Evolutionary conservation across 1,140 invertebrate species (phyloP).

Genomic region (Trichonephila clavipes): DNA sequence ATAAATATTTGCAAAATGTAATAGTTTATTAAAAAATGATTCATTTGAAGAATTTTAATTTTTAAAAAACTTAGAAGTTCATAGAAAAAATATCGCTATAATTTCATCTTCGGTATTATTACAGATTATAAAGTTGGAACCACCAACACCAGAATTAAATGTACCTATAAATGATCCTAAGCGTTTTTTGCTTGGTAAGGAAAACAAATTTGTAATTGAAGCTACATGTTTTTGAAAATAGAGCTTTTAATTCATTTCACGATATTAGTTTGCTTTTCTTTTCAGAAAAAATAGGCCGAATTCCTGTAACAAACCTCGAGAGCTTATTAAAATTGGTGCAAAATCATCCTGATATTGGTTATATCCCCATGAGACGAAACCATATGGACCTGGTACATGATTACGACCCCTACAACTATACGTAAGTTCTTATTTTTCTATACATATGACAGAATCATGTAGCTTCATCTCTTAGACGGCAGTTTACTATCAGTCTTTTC

Average conservation of each 20-base stretch:
- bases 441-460: no score
- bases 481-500: no score
- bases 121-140: neutral
- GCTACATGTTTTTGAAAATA: neutral
- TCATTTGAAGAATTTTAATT: no score
- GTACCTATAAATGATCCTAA: conserved; percentile 8
- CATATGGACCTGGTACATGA: conserved; percentile 59
- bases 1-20: no score
- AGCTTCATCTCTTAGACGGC: no score
- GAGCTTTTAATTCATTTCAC: neutral
- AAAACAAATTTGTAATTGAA: neutral
- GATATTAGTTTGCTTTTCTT: neutral
- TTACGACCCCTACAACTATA: conserved; percentile 52
- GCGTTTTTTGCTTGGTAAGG: conserved; percentile 41
- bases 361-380: conserved; percentile 34
- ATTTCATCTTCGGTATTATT: neutral
- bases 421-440: neutral
- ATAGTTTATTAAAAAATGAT: no score
- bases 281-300: conserved; percentile 28
- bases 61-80: neutral
- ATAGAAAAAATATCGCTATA: no score
- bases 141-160: neutral
- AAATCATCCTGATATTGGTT: conserved; percentile 20
- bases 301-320: neutral
- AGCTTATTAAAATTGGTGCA: neutral